Base-by-base conservation (phyloP, 1,140 invertebrate species). In the Dendrolimus kikuchii region DNA sequence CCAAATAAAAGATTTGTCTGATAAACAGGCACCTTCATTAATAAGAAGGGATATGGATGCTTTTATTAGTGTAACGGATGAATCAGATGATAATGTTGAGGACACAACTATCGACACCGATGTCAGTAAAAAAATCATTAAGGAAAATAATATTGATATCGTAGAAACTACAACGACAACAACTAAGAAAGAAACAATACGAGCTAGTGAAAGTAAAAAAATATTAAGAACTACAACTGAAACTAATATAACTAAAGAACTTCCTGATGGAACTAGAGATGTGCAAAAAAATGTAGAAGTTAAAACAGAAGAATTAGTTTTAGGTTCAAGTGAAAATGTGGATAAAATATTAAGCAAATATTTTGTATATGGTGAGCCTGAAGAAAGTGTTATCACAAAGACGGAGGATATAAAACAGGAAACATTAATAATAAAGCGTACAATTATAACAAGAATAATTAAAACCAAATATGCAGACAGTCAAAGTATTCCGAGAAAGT, bases 51-150 rank as follows among this genome's bases (percentile, higher is more conserved):
- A 66, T 46, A 8, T 57, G 7, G 72, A 69, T 46, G 51, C 63
- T 45, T 74, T 64, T 54, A 52, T 72, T n/a, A 62, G 48, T 58
- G 78, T 77, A 57, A 62, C 62, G 43, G 79, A 79, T 42, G 80
- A 82, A 46, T 60, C 51, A 41, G 81, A 82, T 49, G 71, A 77
- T 56, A 74, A 79, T 57, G 52, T 87, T 37, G 85, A 88, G 71
- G 86, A 86, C 62, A 77, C 83, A 2, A 63, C 74, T 38, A 88
- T 85, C 41, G 81, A 88, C 58, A 86, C 87, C 10, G 82, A 88
- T 71, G 86, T 88, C 2, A 81, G 75, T 62, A 87, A 87, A 57
- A 71, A 72, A 62, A 74, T 88, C 42, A 71, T 88, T 9, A 79
- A 71, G 52, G 78, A 85, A 71, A 78, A 87, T 55, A 74, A 77